Evolutionary conservation across 64 coral and sea anemone genomes (phyloP).

Genomic region (Dendrophyllia cribrosa): DNA sequence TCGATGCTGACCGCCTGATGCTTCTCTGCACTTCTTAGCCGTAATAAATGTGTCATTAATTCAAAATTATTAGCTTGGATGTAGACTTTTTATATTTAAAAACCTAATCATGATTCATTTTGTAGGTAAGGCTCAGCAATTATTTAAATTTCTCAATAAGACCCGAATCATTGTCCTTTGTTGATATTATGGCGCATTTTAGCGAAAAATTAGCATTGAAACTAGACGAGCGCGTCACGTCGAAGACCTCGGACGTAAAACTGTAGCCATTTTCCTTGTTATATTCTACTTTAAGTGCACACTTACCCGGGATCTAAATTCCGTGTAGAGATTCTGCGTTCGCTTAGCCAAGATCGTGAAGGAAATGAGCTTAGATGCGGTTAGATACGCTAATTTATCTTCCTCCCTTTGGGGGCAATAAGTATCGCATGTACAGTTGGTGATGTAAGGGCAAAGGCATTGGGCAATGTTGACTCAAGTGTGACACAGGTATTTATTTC

Average conservation of each 20-base stretch:
- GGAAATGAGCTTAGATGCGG: neutral
- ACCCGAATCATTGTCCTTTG: neutral
- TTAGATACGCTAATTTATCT: neutral
- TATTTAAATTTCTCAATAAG: neutral
- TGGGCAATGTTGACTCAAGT: neutral
- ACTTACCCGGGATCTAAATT: neutral
- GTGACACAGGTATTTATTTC: neutral
- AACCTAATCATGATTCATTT: neutral
- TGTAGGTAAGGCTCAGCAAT: neutral
- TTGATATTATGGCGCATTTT: conserved; percentile 3
- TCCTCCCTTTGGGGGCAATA: neutral
- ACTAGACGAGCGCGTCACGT: neutral
- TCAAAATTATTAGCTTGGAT: no score
- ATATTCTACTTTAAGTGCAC: neutral
- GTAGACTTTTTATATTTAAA: neutral
- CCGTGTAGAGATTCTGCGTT: neutral
- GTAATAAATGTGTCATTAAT: no score
- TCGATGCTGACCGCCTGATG: no score
- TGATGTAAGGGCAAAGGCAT: conserved; percentile 32
- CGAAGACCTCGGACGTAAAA: neutral
- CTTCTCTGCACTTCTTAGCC: no score
- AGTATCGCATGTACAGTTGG: neutral
- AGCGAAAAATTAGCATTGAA: conserved; percentile 21
- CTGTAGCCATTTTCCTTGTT: neutral
- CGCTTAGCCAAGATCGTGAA: neutral